Percentiles rank a stretch among this genome's conserved stretches.
Conservation (phyloP, 2,797 vertebrate genomes). For the Sphenopsis melanotis region DNA sequence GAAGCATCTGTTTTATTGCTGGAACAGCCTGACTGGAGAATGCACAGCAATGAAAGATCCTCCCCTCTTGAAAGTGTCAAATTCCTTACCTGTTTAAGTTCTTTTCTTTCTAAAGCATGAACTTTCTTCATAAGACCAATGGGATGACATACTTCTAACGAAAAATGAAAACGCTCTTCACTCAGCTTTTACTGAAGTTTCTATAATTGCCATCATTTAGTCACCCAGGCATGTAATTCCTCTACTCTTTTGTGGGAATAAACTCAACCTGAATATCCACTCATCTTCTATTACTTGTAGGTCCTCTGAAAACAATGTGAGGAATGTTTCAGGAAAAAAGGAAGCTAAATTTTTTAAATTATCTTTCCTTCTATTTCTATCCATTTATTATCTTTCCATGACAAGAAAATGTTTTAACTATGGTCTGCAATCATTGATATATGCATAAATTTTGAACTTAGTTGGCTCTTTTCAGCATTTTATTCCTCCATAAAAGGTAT, state of each 20-base stretch:
- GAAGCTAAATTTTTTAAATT: not conserved
- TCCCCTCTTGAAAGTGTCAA: not conserved
- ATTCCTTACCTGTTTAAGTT: not conserved
- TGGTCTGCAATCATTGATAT: not conserved
- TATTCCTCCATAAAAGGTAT: not conserved
- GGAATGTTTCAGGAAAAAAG: not conserved
- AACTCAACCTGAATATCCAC: not conserved
- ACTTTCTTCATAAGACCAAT: not conserved
- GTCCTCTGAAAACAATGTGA: not conserved
- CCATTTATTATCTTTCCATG: not conserved
- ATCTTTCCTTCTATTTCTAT: not conserved
- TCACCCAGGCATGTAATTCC: not conserved
- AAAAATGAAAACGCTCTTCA: not conserved
- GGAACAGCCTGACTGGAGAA: not conserved
- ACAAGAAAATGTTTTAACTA: not conserved
- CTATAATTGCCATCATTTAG: not conserved
- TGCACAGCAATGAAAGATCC: not conserved
- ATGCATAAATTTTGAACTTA: not conserved
- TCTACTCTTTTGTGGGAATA: not conserved
- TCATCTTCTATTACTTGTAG: not conserved
- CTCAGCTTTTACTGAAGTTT: not conserved
- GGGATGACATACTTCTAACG: not conserved
- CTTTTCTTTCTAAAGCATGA: not conserved
- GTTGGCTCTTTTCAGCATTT: not conserved
- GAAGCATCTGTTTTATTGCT: not conserved